Evolutionary conservation across 2,113 vertebrate species (phyloP).

Genomic region (Crotophaga sulcirostris): DNA sequence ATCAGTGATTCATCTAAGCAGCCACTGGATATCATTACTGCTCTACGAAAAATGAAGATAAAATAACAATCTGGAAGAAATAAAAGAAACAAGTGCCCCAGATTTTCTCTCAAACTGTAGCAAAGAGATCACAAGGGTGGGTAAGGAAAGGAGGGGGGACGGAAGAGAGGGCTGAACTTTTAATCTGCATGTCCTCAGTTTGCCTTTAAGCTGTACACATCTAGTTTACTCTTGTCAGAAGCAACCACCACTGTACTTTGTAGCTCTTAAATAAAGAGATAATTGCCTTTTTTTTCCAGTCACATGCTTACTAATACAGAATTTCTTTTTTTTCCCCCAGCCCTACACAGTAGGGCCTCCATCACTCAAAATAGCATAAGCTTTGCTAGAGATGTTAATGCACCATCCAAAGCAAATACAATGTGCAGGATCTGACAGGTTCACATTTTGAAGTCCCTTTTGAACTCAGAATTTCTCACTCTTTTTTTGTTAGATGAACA

Average conservation of each 20-base stretch:
- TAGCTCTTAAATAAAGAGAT: constrained; percentile 46
- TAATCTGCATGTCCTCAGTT: constrained; percentile 50
- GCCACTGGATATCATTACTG: constrained; percentile 63
- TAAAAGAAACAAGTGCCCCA: constrained; percentile 56
- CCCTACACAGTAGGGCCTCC: constrained; percentile 30
- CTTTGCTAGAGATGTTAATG: constrained; percentile 6
- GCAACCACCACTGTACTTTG: constrained; percentile 31
- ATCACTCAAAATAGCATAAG: constrained; percentile 20
- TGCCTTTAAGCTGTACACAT: constrained; percentile 52
- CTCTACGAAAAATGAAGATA: constrained; percentile 61
- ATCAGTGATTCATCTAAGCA: constrained; percentile 62
- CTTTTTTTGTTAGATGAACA: constrained; percentile 15
- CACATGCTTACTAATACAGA: constrained; percentile 50
- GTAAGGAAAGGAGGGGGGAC: constrained; percentile 4
- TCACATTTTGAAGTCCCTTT: constrained; percentile 52
- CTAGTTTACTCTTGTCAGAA: constrained; percentile 60
- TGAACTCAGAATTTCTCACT: constrained; percentile 6
- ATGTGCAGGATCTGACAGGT: constrained; percentile 2
- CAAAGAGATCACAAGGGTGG: constrained; percentile 48
- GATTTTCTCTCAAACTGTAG: constrained; percentile 40
- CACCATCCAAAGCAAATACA: constrained; percentile 29
- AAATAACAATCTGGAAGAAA: constrained; percentile 53
- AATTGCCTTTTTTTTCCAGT: constrained; percentile 29
- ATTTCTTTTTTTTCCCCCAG: neutral
- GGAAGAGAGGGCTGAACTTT: constrained; percentile 39